Evolutionary conservation across 2,113 vertebrate species (phyloP), one percentile per base, ranked within the genome.

Genomic region (Falcunculus frontatus): DNA sequence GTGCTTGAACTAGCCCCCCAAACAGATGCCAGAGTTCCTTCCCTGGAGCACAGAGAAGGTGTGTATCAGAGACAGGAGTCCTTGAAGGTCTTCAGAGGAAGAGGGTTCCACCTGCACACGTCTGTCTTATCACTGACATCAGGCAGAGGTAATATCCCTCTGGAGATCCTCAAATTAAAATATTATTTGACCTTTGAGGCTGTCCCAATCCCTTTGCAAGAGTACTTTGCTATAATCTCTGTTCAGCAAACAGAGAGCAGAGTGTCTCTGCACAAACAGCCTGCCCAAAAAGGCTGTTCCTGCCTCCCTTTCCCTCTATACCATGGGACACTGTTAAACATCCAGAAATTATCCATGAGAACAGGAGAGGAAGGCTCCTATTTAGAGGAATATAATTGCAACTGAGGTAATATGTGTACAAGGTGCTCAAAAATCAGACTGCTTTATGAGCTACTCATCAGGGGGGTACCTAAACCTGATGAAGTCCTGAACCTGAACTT

Each of bases 91-190:
- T 69, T 69, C n/a, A 33, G 23, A 57, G 42, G 35, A 80, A 84
- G 59, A 68, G 15, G 13, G 27, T 2, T 27, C 44, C 59, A 5
- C 35, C 30, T 63, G 14, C 29, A 39, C 16, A 18, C 0, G 0
- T 59, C n/a, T 11, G 3, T 37, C 65, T 64, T 60, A 52, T 5
- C 20, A 29, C 27, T 29, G 15, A 21, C 46, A 52, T 35, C 50
- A 74, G 67, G 15, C 29, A 80, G 18, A 77, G 26, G 30, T 16
- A 39, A 56, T 41, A 91, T 7, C 22, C 8, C 16, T 70, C 17
- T 55, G 56, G 17, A 70, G 42, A 70, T 17, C 52, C 33, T 85
- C 46, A 69, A 4, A 78, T 64, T 75, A 47, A 89, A 91, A 65
- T 49, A 62, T 6, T 64, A 2, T 8, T 93, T 68, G 53, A 25